These are phyloP conservation scores for Ellobius talpinus DNA, from an alignment of 2,113 vertebrate genomes.

Conservation along the genomic window DNA sequence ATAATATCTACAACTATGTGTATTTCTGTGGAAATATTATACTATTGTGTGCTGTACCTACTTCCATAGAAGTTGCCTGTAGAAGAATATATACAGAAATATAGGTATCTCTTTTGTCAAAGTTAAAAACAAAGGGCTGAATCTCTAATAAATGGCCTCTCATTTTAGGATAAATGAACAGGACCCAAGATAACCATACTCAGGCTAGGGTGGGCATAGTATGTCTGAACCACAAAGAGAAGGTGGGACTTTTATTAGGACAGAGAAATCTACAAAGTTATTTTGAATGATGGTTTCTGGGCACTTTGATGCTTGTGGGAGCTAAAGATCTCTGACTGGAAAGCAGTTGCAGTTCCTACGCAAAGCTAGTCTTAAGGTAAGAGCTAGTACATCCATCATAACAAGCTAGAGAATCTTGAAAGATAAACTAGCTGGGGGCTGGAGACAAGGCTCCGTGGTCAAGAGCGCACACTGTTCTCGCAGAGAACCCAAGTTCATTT, in stretches of 20 bases:
- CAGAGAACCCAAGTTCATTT: neutral
- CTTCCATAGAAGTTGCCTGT: neutral
- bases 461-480: neutral
- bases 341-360: neutral
- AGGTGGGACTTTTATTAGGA: neutral
- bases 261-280: neutral
- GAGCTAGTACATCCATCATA: neutral
- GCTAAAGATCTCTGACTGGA: neutral
- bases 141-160: neutral
- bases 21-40: neutral
- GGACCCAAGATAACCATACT: neutral
- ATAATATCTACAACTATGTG: neutral
- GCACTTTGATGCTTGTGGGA: neutral
- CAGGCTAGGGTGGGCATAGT: neutral
- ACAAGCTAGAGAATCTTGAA: neutral
- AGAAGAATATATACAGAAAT: neutral
- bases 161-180: neutral
- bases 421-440: neutral
- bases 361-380: neutral
- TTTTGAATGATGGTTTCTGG: neutral
- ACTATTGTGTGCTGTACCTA: neutral
- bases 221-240: neutral
- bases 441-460: neutral
- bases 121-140: neutral
- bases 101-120: neutral